phyloP scores from a whole-genome alignment of 1,140 invertebrate species.

The Zaprionus davidi region DNA sequence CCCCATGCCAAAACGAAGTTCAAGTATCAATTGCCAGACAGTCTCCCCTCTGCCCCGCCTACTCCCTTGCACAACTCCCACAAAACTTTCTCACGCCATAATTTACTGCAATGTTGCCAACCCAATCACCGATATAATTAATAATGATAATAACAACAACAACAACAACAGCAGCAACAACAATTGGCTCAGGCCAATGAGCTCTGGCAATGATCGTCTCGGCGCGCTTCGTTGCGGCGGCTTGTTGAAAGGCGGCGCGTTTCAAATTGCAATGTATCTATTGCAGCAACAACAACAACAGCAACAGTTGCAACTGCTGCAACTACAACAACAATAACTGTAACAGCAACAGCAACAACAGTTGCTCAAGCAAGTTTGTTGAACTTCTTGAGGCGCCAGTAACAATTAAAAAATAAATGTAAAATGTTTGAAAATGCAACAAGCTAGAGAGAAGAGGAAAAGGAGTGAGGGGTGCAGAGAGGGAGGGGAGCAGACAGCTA shows the following conservation, averaged over 20 bases:
- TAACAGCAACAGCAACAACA: neutral
- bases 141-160: conserved; percentile 57
- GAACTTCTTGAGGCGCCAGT: conserved; percentile 72
- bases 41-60: neutral
- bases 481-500: conserved; percentile 4
- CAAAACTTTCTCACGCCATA: conserved; percentile 73
- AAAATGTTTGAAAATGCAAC: conserved; percentile 46
- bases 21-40: conserved; percentile 37
- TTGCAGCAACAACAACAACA: conserved; percentile 53
- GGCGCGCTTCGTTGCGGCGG: conserved; percentile 38
- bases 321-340: conserved; percentile 36
- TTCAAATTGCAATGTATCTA: conserved; percentile 62
- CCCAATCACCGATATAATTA: conserved; percentile 81
- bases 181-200: conserved; percentile 59
- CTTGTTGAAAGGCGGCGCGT: conserved; percentile 44
- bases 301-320: conserved; percentile 58
- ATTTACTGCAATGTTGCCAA: conserved; percentile 60
- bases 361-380: conserved; percentile 60
- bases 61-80: conserved; percentile 27
- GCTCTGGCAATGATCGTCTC: conserved; percentile 59
- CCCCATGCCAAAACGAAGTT: conserved; percentile 10
- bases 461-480: neutral
- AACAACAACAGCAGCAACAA: conserved; percentile 22
- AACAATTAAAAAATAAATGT: conserved; percentile 77
- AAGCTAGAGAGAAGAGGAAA: neutral